Evolutionary conservation across 2,888 invertebrate species (phyloP), one percentile per base, ranked within the genome.

Genomic region (Cataglyphis altisquamis): DNA sequence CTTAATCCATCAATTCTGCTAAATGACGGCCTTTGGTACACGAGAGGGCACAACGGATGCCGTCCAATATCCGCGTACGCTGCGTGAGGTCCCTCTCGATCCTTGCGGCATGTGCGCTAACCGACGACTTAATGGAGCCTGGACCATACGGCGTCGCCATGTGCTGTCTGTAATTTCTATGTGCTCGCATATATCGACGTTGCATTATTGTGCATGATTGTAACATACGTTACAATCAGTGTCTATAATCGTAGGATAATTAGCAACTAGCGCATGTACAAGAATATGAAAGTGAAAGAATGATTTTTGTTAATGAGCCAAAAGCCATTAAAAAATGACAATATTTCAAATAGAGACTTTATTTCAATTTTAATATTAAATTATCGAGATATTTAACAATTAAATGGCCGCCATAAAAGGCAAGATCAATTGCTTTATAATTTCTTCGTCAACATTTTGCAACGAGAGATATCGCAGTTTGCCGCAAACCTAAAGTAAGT

Each of bases 91-190:
- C 21, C 57, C 73, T 39, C 32, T 66, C 78, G 77, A 45, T 78
- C 82, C 64, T 77, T 64, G 48, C 25, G 82, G 57, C 75, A 63
- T 74, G 55, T 75, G 67, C 55, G 36, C 70, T 60, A 66, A 63
- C 80, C 81, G 83, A 60, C 84, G 66, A 80, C 73, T 86, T 88
- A 88, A 89, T 87, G 86, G 85, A 87, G 72, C 83, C 78, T 62
- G 74, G 77, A 72, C 75, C 81, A 83, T 77, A 80, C 73, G 57
- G 84, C 86, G 84, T 77, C 75, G 68, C 88, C 87, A 89, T 84
- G 83, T 81, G 85, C 81, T 70, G 82, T 83, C 83, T 74, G 77
- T 83, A 75, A 88, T 90, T 90, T 89, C 84, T 84, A 75, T 74
- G 75, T 52, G 67, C 39, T 52, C 39, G 25, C 75, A 25, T 63